Evolutionary conservation across 2,888 invertebrate species (phyloP).

Genomic region (Temnothorax unifasciatus): DNA sequence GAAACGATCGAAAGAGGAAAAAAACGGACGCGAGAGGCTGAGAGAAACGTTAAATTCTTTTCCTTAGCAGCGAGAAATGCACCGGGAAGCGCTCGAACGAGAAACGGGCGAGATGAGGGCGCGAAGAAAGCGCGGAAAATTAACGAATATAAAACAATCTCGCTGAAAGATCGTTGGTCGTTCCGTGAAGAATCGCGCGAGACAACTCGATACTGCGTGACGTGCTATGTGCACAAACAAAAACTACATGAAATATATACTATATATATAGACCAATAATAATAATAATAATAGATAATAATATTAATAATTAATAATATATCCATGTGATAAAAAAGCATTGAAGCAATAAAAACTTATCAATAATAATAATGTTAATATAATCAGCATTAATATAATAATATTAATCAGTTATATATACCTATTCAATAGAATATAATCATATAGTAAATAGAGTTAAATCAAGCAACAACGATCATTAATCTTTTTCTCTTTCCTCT

Average conservation of each 20-base stretch:
- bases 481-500: constrained; percentile 49
- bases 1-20: background rate
- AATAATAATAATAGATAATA: constrained; percentile 74
- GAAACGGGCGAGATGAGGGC: constrained; percentile 33
- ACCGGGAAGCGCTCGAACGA: background rate
- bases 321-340: constrained; percentile 52
- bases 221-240: constrained; percentile 51
- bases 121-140: constrained; percentile 51
- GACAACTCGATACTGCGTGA: constrained; percentile 29
- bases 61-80: background rate
- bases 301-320: constrained; percentile 70
- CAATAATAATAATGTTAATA: constrained; percentile 63
- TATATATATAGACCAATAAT: constrained; percentile 72
- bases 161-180: constrained; percentile 50
- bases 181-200: constrained; percentile 35
- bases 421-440: constrained; percentile 85
- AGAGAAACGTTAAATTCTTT: constrained; percentile 17
- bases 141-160: constrained; percentile 62
- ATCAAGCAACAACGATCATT: constrained; percentile 85
- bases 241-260: constrained; percentile 64
- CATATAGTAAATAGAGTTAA: constrained; percentile 86
- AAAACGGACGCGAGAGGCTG: background rate
- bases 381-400: constrained; percentile 36
- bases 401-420: constrained; percentile 75
- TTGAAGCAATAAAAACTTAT: constrained; percentile 43